These are phyloP conservation scores for Australoheros scitulus DNA, from an alignment of 2,113 vertebrate genomes.

Conservation along the genomic window DNA sequence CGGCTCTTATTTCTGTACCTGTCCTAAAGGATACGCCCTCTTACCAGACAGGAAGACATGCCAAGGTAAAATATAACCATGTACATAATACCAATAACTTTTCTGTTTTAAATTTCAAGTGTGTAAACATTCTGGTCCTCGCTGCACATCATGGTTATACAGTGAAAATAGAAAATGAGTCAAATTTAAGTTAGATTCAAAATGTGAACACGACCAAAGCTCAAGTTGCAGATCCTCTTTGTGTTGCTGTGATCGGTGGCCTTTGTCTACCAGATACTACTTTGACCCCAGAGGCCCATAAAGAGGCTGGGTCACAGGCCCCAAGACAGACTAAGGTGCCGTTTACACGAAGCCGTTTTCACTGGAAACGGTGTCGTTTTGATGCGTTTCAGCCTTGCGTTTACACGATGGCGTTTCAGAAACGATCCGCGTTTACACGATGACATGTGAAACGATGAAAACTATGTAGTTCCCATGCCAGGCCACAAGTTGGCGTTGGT, in stretches of 20 bases:
- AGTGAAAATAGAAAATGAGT: background rate
- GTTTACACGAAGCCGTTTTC: too few species aligned
- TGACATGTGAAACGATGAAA: too few species aligned
- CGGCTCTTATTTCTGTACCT: slow-evolving; percentile 95
- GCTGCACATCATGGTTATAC: background rate
- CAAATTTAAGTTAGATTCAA: background rate
- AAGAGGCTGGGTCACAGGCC: slow-evolving; percentile 45
- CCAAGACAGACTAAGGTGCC: slow-evolving; percentile 25
- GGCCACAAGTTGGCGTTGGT: too few species aligned
- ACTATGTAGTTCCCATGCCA: too few species aligned
- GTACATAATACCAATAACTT: background rate
- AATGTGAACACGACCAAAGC: slow-evolving; percentile 3
- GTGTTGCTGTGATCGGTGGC: slow-evolving; percentile 31
- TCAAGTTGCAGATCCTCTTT: background rate
- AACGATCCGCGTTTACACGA: too few species aligned
- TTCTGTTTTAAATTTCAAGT: background rate
- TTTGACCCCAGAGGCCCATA: slow-evolving; percentile 49
- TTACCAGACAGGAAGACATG: slow-evolving; percentile 90
- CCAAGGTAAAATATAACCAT: slow-evolving; percentile 74
- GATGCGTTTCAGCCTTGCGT: too few species aligned
- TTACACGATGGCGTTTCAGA: too few species aligned
- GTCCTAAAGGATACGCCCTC: slow-evolving; percentile 87
- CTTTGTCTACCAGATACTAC: slow-evolving; percentile 56
- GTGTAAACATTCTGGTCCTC: background rate
- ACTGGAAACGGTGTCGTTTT: too few species aligned